phyloP scores from a whole-genome alignment of 2,888 invertebrate species.

The Sepiola atlantica region DNA sequence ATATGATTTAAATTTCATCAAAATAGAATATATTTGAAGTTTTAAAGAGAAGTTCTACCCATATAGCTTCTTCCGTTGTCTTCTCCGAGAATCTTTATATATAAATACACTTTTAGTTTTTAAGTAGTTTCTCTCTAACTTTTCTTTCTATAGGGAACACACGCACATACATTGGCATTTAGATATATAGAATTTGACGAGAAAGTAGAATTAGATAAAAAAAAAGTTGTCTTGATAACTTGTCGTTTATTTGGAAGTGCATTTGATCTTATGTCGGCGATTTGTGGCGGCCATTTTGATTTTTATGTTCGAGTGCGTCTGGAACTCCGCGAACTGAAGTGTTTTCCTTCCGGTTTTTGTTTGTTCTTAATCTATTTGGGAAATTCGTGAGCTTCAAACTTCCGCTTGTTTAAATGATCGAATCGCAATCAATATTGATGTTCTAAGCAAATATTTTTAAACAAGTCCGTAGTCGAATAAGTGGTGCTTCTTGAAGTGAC shows the following conservation, averaged over 20 bases:
- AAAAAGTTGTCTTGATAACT: background rate
- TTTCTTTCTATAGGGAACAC: too few species aligned
- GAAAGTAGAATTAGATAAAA: background rate
- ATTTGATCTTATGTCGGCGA: too few species aligned
- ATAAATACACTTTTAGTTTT: too few species aligned
- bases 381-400: background rate
- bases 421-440: background rate
- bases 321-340: background rate
- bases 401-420: background rate
- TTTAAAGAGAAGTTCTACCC: too few species aligned
- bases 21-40: too few species aligned
- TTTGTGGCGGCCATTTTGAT: background rate
- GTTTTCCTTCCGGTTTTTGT: background rate
- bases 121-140: too few species aligned
- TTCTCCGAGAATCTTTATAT: too few species aligned
- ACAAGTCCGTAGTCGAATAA: background rate
- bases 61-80: too few species aligned
- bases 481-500: background rate
- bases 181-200: background rate
- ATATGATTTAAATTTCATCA: too few species aligned
- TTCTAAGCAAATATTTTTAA: background rate
- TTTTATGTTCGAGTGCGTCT: background rate
- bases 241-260: too few species aligned
- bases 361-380: background rate
- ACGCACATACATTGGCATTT: too few species aligned